These are phyloP conservation scores for Amphiura filiformis DNA, from an alignment of 35 echinoderm and acorn worm genomes.

Conservation along the genomic window DNA sequence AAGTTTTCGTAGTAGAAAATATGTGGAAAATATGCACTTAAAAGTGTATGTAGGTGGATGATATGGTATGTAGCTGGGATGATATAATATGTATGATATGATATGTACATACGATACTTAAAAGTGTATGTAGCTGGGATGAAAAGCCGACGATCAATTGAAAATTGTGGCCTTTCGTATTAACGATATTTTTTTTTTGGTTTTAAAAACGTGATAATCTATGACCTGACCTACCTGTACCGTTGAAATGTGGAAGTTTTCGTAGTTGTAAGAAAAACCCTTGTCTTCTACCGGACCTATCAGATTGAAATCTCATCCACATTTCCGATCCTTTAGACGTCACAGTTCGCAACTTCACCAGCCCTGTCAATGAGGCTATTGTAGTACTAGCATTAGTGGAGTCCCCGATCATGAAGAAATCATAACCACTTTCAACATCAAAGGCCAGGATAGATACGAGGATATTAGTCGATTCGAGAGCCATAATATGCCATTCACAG, in stretches of 20 bases:
- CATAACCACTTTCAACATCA: background rate
- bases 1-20: no score
- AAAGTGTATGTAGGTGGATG: no score
- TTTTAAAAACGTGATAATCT: no score
- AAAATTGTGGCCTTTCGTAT: no score
- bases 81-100: no score
- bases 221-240: no score
- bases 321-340: background rate
- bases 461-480: background rate
- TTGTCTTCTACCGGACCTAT: background rate
- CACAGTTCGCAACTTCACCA: background rate
- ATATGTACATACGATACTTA: no score
- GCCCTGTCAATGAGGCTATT: background rate
- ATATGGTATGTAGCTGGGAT: no score
- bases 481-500: background rate
- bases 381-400: background rate
- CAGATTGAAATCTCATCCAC: background rate
- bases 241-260: background rate
- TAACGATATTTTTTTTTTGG: no score
- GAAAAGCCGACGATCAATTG: no score
- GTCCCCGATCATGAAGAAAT: background rate
- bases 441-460: background rate
- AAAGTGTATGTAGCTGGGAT: no score
- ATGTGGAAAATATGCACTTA: no score
- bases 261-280: background rate